Evolutionary conservation across 2,888 invertebrate genomes (phyloP).

Genomic region (Limenitis camilla): DNA sequence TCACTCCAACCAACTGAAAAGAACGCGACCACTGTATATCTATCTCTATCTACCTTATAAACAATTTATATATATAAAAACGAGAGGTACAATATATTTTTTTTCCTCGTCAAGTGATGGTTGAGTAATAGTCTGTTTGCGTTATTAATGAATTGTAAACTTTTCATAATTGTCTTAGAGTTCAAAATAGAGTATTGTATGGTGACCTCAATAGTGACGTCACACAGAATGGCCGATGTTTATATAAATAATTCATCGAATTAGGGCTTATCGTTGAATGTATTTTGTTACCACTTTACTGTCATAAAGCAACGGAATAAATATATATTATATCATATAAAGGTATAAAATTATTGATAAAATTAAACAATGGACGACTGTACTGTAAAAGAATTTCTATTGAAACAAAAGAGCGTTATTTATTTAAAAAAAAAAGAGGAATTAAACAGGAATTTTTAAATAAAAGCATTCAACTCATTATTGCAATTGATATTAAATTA

Average conservation of each 20-base stretch:
- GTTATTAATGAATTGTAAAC: slow-evolving; percentile 27
- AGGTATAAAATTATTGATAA: no score
- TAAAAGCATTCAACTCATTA: no score
- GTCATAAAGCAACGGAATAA: no score
- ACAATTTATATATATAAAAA: slow-evolving; percentile 34
- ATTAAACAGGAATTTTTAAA: no score
- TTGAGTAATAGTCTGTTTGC: slow-evolving; percentile 47
- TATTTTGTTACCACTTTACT: background rate
- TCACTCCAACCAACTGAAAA: slow-evolving; percentile 38
- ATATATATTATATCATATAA: no score
- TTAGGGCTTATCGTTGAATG: slow-evolving; percentile 37
- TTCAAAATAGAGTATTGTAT: slow-evolving; percentile 20
- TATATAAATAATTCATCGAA: slow-evolving; percentile 39
- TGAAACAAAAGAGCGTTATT: no score
- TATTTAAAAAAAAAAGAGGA: no score
- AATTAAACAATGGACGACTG: no score
- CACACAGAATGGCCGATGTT: slow-evolving; percentile 46
- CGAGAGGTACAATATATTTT: slow-evolving; percentile 36
- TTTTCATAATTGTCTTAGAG: slow-evolving; percentile 33
- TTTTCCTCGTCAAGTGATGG: slow-evolving; percentile 28
- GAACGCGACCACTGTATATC: slow-evolving; percentile 35
- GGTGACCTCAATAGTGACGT: slow-evolving; percentile 31
- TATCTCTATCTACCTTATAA: slow-evolving; percentile 45
- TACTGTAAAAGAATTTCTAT: no score
- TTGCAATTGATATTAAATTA: no score